Base-by-base conservation (phyloP, 92 coral and sea anemone genomes). In the Siderastrea radians region DNA sequence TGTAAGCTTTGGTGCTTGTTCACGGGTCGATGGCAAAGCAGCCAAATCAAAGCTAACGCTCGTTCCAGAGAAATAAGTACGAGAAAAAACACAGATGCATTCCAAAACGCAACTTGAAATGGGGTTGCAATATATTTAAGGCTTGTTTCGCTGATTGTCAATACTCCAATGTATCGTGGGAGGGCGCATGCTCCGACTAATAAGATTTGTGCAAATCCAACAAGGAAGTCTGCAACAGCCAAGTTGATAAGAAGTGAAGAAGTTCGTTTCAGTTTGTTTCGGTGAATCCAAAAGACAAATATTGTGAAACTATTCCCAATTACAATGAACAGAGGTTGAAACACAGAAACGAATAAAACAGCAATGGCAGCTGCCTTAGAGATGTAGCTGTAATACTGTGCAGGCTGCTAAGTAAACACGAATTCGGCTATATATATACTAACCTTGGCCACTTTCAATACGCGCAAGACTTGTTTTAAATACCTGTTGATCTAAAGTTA, bases 1-100 rank as follows among this genome's bases (percentile, higher is more conserved):
- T 72, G 55, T 5, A 67, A 67, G 48, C 43, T 26, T 19, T 7
- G 2, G 38, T 15, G 57, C 76, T 72, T 72, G 76, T 52, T 9
- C n/a, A 48, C 57, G n/a, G n/a, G n/a, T 72, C 58, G 76, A 72
- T 72, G 76, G 38, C 76, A 57, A 3, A 72, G 76, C 15, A 57
- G 76, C 76, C 76, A 72, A 72, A 72, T 72, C 12, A 72, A 50
- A 72, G 76, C 76, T 3, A 46, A 72, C 2, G 58, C 76, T 12
- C 76, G 76, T 72, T 72, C 76, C 17, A 72, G 53, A 5, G 76
- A 48, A n/a, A 72, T 48, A 57, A 72, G 57, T 1, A 72, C 57
- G 57, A 72, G 76, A 17, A 48, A 72, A 16, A 49, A 72, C 1
- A 72, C 1, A 11, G 76, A 72, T 2, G 44, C 57, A 47, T 1